These are phyloP conservation scores for Ostrea edulis DNA, from an alignment of 1,140 invertebrate genomes.

Conservation along the genomic window DNA sequence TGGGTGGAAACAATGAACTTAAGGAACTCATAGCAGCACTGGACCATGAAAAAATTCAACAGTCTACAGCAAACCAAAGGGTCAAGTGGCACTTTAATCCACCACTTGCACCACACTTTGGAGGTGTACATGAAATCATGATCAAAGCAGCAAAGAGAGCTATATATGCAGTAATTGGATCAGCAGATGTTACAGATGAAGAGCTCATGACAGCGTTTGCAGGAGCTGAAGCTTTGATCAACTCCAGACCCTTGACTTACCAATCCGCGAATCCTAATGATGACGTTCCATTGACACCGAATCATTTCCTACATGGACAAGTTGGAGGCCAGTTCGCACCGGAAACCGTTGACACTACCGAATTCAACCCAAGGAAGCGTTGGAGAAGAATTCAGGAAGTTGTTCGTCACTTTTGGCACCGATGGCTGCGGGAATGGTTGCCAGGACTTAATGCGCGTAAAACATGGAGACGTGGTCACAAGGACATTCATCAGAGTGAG, in stretches of 20 bases:
- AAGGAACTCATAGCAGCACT: no score
- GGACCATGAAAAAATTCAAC: no score
- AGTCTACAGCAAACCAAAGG: no score
- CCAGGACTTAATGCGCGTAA: no score
- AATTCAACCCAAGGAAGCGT: conserved; percentile 14
- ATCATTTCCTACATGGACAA: conserved; percentile 45
- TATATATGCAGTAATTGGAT: conserved; percentile 41
- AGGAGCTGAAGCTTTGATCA: conserved; percentile 46
- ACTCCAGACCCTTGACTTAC: conserved; percentile 47
- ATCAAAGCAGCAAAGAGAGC: conserved; percentile 74
- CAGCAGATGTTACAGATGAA: conserved; percentile 52
- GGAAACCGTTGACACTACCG: neutral
- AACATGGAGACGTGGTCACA: no score
- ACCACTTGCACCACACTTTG: no score
- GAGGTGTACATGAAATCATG: conserved; percentile 74
- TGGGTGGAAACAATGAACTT: neutral
- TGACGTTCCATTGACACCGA: conserved; percentile 20
- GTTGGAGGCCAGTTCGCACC: conserved; percentile 17
- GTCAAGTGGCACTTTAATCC: no score
- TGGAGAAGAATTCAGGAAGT: neutral
- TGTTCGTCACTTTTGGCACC: no score
- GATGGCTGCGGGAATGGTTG: no score
- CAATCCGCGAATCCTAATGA: conserved; percentile 31
- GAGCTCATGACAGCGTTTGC: conserved; percentile 35
- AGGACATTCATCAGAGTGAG: no score